phyloP scores from a whole-genome alignment of 2,888 invertebrate genomes.

The Drosophila mettleri region DNA sequence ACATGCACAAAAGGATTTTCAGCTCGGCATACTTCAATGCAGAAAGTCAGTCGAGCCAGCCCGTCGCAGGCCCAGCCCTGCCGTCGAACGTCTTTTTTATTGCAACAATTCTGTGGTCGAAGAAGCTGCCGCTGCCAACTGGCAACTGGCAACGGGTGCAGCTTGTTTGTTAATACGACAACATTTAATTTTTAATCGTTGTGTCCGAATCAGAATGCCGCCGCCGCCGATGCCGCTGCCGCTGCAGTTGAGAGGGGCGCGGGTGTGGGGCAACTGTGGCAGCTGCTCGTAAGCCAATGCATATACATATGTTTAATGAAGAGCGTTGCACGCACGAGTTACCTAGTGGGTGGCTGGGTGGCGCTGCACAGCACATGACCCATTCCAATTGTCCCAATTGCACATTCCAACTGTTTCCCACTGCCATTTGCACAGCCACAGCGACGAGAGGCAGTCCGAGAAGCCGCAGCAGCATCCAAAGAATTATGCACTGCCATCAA shows the following conservation, averaged over 20 bases:
- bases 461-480: constrained; percentile 13
- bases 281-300: constrained; percentile 49
- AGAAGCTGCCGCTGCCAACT: constrained; percentile 42
- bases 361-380: neutral
- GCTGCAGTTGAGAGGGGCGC: neutral
- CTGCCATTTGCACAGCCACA: constrained; percentile 13
- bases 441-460: constrained; percentile 19
- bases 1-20: constrained; percentile 71
- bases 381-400: neutral
- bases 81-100: constrained; percentile 10
- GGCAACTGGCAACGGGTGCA: constrained; percentile 39
- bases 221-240: no score
- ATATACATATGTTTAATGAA: constrained; percentile 77
- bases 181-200: constrained; percentile 79
- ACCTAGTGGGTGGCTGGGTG: constrained; percentile 20
- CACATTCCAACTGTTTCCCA: constrained; percentile 5
- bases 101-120: constrained; percentile 44
- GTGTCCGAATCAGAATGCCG: constrained; percentile 62
- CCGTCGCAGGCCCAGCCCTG: neutral
- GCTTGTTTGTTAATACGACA: constrained; percentile 78
- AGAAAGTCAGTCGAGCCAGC: constrained; percentile 23
- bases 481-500: constrained; percentile 22
- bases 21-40: constrained; percentile 36
- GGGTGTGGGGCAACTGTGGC: neutral
- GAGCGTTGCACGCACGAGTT: constrained; percentile 63